A percentile compares a stretch with the other conserved stretches of the same genome.
These are phyloP conservation scores for Eupeodes corollae DNA, from an alignment of 1,140 invertebrate genomes.

Conservation along the genomic window DNA sequence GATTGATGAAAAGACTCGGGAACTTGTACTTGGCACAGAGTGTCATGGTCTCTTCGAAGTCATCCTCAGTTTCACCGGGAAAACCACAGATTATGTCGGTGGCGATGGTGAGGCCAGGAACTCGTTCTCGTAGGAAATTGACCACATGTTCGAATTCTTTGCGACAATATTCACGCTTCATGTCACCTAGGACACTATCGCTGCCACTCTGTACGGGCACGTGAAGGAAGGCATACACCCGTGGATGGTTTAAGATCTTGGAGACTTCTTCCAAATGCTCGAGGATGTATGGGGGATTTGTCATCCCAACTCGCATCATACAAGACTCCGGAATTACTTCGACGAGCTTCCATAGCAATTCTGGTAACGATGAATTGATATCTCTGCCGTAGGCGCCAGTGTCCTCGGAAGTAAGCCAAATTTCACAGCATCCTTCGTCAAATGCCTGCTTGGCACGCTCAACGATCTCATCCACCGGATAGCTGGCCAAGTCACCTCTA, in stretches of 20 bases:
- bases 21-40: conserved; percentile 84
- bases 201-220: conserved; percentile 95
- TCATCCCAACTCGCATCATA: conserved; percentile 86
- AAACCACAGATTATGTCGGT: conserved; percentile 99
- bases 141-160: conserved; percentile 85
- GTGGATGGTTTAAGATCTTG: conserved; percentile 74
- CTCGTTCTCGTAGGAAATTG: conserved; percentile 67
- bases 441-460: conserved; percentile 73
- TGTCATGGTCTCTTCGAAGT: conserved; percentile 82
- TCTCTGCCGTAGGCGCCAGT: conserved; percentile 94
- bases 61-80: conserved; percentile 84
- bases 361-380: conserved; percentile 78
- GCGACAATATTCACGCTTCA: conserved; percentile 89
- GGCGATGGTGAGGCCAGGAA: conserved; percentile 71
- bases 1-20: conserved; percentile 92
- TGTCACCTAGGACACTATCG: conserved; percentile 84
- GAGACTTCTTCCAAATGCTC: conserved; percentile 89
- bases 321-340: conserved; percentile 82
- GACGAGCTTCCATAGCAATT: conserved; percentile 76
- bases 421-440: conserved; percentile 84
- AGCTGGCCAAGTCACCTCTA: conserved; percentile 88
- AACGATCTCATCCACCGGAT: conserved; percentile 74
- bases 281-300: conserved; percentile 95
- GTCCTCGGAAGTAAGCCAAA: conserved; percentile 99
- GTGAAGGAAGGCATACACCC: conserved; percentile 92